Conservation (phyloP, 2,797 vertebrate species). For the Paguma larvata region DNA sequence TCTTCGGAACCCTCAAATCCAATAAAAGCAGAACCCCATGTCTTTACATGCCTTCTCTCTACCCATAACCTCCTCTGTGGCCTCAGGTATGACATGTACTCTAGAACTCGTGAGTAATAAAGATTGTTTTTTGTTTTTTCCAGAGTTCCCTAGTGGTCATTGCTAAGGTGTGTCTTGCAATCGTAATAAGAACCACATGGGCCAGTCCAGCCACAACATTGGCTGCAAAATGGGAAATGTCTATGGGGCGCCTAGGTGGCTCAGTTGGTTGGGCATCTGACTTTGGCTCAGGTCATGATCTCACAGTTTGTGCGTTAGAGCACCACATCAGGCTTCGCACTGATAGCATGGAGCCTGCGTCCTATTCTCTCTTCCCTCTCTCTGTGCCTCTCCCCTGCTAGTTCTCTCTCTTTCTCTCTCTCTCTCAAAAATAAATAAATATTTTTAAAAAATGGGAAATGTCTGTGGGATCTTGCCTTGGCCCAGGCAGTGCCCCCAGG, state of each 20-base stretch:
- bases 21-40: background rate
- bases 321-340: no score
- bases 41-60: background rate
- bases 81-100: background rate
- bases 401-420: no score
- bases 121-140: background rate
- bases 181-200: background rate
- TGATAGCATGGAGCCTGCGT: no score
- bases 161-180: background rate
- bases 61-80: background rate
- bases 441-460: background rate
- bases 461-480: background rate
- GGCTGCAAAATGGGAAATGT: background rate
- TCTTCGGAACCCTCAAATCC: background rate
- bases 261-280: no score
- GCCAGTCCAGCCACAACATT: background rate
- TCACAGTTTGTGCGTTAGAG: no score
- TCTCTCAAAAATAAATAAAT: no score
- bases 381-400: no score
- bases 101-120: background rate
- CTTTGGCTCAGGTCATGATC: no score
- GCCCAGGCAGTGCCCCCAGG: background rate
- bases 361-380: no score
- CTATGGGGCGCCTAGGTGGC: background rate
- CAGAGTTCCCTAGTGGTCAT: background rate